Base-by-base conservation (phyloP, 2,888 invertebrate species). In the Platypus cylindrus region DNA sequence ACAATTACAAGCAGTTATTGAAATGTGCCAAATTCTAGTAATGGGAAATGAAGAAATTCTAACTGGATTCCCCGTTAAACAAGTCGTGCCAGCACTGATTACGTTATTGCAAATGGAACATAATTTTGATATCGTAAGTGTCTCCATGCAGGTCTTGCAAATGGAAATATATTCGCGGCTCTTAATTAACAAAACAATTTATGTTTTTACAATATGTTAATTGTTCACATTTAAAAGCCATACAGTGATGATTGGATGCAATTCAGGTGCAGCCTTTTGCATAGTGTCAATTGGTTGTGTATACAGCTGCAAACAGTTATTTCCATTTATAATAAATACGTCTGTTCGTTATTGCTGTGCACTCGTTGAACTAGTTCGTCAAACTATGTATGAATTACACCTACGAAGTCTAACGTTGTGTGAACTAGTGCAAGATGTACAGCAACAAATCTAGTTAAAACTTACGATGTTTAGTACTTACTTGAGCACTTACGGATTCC, bases 21-120 rank as follows among this genome's bases (percentile, higher is more conserved):
- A 95, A 66, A 93, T 97, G 93, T 94, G 94, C 60, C 94, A 97
- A 67, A 77, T 97, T 63, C 70, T 97, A 36, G 94, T 97, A 20
- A 97, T 97, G 95, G 95, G 95, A 47, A 97, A 97, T 60, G 97
- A 97, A 64, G 97, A 97, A 60, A 94, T 94, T 1, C 70, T 97
- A 34, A 87, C 93, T 24, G 94, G 94, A n/a, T 95, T 98, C 62
- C 97, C 97, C 0, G 90, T 95, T 22, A 87, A 97, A 53, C 93
- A 94, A 63, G 94, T 94, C 11, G 94, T 97, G 30, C 94, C 95
- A 1, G 91, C 93, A 4, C 74, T 98, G 22, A 87, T 94, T 44
- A 81, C 77, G 51, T 66, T 98, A 37, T 73, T 98, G 14, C 83
- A 89, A 32, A 91, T 94, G 72, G 97, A 97, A 57, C 93, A 97